Evolutionary conservation across 2,797 vertebrate species (phyloP).

Genomic region (Lepilemur septentrionalis): DNA sequence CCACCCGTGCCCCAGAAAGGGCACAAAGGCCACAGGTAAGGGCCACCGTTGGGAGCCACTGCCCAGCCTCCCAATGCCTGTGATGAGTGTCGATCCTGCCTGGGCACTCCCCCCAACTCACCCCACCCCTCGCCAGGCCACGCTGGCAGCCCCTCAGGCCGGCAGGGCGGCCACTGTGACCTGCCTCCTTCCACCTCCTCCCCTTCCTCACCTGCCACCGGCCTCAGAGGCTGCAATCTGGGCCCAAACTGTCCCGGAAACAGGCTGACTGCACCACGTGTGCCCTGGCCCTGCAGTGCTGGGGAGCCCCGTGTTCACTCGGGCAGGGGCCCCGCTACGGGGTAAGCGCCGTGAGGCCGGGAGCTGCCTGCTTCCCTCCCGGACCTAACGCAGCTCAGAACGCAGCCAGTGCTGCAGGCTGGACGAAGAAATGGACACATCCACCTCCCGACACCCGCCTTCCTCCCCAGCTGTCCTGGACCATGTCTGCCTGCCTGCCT

Average conservation of each 20-base stretch:
- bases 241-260: neutral
- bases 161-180: neutral
- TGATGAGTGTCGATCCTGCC: neutral
- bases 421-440: rapidly evolving
- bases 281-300: rapidly evolving
- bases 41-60: neutral
- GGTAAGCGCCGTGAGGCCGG: neutral
- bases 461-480: rapidly evolving
- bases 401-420: neutral
- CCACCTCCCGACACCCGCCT: neutral
- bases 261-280: rapidly evolving
- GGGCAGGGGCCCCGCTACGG: rapidly evolving
- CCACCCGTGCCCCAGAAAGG: neutral
- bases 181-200: neutral
- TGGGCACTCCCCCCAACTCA: rapidly evolving
- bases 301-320: rapidly evolving
- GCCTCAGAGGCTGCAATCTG: neutral
- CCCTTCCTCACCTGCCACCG: rapidly evolving
- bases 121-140: neutral
- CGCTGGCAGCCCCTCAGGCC: neutral
- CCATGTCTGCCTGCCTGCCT: rapidly evolving
- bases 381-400: too few species aligned
- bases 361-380: neutral
- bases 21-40: neutral
- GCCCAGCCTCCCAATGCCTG: rapidly evolving